phyloP scores from a whole-genome alignment of 2,888 invertebrate species.

The Meandrusa payeni region DNA sequence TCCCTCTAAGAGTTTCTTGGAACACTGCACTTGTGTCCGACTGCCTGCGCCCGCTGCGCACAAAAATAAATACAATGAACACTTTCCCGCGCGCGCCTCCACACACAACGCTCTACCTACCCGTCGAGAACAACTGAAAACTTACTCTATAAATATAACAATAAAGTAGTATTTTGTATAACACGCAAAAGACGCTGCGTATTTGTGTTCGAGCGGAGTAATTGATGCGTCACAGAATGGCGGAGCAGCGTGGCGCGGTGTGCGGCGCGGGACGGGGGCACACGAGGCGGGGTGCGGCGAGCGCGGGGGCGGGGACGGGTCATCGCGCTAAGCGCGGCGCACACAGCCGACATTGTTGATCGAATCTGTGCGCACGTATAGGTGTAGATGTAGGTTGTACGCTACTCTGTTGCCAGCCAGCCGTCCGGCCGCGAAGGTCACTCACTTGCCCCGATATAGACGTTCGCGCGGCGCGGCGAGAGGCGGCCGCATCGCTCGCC shows the following conservation, averaged over 20 bases:
- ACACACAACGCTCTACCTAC: conserved; percentile 38
- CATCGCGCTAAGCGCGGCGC: conserved; percentile 59
- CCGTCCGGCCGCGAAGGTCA: conserved; percentile 64
- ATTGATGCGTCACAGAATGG: conserved; percentile 25
- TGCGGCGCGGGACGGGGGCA: conserved; percentile 29
- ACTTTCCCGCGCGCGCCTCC: conserved; percentile 54
- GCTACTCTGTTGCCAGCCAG: conserved; percentile 71
- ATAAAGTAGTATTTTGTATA: conserved; percentile 5
- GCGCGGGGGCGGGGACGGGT: conserved; percentile 51
- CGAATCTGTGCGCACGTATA: conserved; percentile 43
- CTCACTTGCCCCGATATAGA: conserved; percentile 43
- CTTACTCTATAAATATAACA: background rate
- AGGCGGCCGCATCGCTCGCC: background rate
- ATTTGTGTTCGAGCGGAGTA: conserved; percentile 12
- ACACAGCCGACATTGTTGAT: conserved; percentile 35
- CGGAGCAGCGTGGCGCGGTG: conserved; percentile 5
- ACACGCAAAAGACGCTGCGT: background rate
- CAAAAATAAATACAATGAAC: conserved; percentile 67
- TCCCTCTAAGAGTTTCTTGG: conserved; percentile 5
- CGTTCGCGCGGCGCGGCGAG: conserved; percentile 29
- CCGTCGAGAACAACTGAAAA: background rate
- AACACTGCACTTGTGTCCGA: conserved; percentile 57
- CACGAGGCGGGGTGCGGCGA: conserved; percentile 52
- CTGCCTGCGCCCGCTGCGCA: conserved; percentile 45
- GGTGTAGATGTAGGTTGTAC: conserved; percentile 50